phyloP scores from a whole-genome alignment of 1,140 invertebrate species.

The Catajapyx aquilonaris region DNA sequence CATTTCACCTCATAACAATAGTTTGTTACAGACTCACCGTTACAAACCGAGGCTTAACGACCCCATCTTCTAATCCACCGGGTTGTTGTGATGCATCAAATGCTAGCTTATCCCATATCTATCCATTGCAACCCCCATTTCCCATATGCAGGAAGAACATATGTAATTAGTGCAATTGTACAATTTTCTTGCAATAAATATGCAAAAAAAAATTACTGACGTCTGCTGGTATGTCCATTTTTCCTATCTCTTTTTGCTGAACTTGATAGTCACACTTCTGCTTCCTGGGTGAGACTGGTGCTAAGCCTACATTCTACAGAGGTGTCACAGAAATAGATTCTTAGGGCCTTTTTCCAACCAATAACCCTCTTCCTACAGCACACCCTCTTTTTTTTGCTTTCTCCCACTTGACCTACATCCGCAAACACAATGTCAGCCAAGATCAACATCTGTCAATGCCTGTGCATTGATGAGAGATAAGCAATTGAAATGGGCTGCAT shows the following conservation, averaged over 20 bases:
- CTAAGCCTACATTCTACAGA: no score
- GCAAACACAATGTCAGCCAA: no score
- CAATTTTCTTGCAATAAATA: slow-evolving; percentile 6
- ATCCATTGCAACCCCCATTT: neutral
- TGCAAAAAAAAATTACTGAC: slow-evolving; percentile 4
- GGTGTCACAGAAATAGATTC: neutral
- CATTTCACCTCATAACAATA: neutral
- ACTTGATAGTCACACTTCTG: neutral
- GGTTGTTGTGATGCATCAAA: slow-evolving; percentile 56
- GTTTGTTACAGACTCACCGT: neutral
- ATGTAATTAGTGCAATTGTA: neutral
- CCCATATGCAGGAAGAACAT: neutral
- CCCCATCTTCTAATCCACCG: slow-evolving; percentile 32
- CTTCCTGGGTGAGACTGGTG: no score
- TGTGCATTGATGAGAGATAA: no score
- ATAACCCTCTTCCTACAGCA: neutral
- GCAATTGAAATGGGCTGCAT: no score
- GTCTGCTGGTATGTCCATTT: neutral
- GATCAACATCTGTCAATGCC: no score
- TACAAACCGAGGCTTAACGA: neutral
- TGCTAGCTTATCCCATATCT: slow-evolving; percentile 50
- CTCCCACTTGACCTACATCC: neutral
- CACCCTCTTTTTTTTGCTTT: neutral
- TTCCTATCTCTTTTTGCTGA: neutral
- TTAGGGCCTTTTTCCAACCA: neutral